Conservation (phyloP, 2,797 vertebrate genomes). For the Chiloscyllium punctatum region DNA sequence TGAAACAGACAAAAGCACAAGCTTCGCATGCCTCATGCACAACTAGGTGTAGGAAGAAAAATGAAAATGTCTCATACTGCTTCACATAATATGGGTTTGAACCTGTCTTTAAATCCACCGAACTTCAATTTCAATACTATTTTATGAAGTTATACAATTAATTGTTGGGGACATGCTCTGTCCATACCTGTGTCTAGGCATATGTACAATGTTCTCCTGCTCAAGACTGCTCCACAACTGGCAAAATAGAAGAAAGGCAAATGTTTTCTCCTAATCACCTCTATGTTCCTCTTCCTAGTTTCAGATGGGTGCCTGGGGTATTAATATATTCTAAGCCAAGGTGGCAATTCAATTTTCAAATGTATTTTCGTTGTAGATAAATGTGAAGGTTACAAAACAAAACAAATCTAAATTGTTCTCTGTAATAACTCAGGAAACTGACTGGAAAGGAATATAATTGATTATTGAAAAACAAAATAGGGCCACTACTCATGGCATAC, state of each 20-base stretch:
- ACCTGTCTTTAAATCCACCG: neutral
- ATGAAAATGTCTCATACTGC: too few relatives aligned
- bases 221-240: neutral
- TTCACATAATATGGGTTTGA: neutral
- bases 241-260: neutral
- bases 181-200: neutral
- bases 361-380: neutral
- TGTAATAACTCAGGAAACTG: too few relatives aligned
- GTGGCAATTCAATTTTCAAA: neutral
- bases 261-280: neutral
- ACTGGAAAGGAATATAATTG: too few relatives aligned
- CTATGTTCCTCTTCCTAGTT: neutral
- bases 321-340: neutral
- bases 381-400: neutral
- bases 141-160: neutral
- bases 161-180: neutral
- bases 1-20: too few relatives aligned
- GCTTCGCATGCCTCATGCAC: too few relatives aligned
- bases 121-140: neutral
- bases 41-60: too few relatives aligned
- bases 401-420: neutral
- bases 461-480: too few relatives aligned
- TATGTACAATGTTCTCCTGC: too few relatives aligned
- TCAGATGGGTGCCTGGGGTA: neutral
- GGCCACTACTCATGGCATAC: too few relatives aligned